Base-by-base conservation (phyloP, 2,113 vertebrate genomes). In the Indicator maculatus region DNA sequence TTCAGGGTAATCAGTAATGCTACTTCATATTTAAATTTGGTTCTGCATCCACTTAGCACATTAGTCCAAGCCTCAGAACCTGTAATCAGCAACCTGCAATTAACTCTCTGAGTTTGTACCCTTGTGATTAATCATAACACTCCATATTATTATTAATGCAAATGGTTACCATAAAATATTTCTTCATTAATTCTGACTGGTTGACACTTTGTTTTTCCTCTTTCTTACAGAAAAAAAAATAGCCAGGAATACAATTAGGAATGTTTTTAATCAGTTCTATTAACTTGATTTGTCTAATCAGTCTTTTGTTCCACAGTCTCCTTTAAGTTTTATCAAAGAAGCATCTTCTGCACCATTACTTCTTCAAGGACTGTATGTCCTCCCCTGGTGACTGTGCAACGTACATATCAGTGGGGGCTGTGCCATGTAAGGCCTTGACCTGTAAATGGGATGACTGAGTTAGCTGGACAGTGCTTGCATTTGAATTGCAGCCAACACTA, bases 141-240 rank as follows among this genome's bases (percentile, higher is more conserved):
- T 93, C 56, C 63, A 19, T 58, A 30, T 59, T 81, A 45, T 91
- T 94, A 94, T 75, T 50, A 82, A 93, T 81, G 56, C 83, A 65
- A 87, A 93, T 1, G 10, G 77, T 85, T 76, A 52, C 27, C 5
- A 45, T 83, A 39, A 73, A 81, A 64, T 94, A 94, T 92, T 95
- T 97, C 93, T 96, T 95, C 93, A 94, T 98, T 96, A 96, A 81
- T 93, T 89, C 88, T 93, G 81, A 69, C 86, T 95, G 90, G 70
- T 66, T 27, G 27, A 75, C 63, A 93, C 94, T 63, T 88, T 44
- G 2, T 2, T 50, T 94, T 72, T 91, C 86, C 44, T 92, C 39
- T 93, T 96, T 96, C 77, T 72, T 75, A 50, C 36, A 81, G 38
- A 83, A 92, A 95, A 96, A 59, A 65, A 97, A 94, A 95, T 67